Evolutionary conservation across 2,113 vertebrate genomes (phyloP).

Genomic region (Zosterops borbonicus): DNA sequence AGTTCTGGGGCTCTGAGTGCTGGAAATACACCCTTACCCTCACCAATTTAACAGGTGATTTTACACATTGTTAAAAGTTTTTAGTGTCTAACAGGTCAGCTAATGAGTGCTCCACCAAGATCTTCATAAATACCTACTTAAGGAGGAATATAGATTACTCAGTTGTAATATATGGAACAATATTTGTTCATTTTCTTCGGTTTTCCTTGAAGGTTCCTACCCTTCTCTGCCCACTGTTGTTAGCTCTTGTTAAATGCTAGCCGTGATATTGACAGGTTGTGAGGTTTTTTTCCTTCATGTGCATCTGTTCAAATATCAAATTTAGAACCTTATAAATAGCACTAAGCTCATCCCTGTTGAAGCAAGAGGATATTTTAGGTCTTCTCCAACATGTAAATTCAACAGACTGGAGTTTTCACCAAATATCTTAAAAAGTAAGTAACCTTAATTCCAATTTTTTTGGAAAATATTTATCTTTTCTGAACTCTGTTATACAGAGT

Average conservation of each 20-base stretch:
- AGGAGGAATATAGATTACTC: not conserved
- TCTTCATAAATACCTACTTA: not conserved
- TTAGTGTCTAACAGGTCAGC: not conserved
- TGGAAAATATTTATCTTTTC: not conserved
- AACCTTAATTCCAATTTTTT: not conserved
- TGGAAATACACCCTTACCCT: not conserved
- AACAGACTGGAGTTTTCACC: constrained; percentile 33
- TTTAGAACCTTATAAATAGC: constrained; percentile 77
- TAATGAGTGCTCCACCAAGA: not conserved
- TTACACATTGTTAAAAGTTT: not conserved
- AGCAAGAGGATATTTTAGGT: constrained; percentile 44
- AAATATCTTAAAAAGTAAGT: constrained; percentile 68
- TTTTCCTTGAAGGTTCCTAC: not conserved
- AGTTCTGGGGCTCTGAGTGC: not conserved
- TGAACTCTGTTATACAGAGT: not conserved
- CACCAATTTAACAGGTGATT: not conserved
- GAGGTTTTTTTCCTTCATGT: not conserved
- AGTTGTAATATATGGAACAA: not conserved
- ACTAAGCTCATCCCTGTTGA: constrained; percentile 51
- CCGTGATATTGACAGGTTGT: constrained; percentile 17
- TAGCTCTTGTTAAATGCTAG: constrained; percentile 14
- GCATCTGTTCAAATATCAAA: constrained; percentile 73
- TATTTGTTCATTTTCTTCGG: not conserved
- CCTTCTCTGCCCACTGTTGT: not conserved
- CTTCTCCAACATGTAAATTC: constrained; percentile 21